phyloP scores from a whole-genome alignment of 2,888 invertebrate species.

The Acheta domesticus region DNA sequence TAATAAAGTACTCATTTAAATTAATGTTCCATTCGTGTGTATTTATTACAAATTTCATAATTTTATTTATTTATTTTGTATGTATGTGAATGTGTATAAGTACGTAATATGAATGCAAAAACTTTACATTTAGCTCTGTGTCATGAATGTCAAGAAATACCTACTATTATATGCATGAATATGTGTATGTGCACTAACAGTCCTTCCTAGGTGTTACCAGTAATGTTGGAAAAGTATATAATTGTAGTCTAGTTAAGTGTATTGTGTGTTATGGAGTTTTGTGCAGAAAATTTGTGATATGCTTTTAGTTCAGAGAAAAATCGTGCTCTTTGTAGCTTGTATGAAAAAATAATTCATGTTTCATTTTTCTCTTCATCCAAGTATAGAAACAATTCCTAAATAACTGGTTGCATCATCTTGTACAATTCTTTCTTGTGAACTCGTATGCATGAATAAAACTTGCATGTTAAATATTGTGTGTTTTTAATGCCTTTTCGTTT shows the following conservation, averaged over 20 bases:
- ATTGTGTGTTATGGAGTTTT: background rate
- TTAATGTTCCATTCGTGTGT: background rate
- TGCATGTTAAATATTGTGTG: background rate
- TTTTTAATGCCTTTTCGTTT: background rate
- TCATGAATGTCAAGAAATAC: background rate
- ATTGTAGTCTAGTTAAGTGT: background rate
- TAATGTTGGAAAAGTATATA: background rate
- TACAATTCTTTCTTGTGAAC: slow-evolving; percentile 6
- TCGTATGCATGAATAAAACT: background rate
- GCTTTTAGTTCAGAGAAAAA: background rate
- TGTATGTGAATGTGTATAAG: background rate
- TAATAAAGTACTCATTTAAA: background rate
- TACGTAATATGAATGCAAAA: background rate
- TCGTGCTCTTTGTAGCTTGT: background rate
- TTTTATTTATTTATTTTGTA: background rate
- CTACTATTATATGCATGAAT: background rate
- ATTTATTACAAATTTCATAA: background rate
- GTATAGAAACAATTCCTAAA: background rate
- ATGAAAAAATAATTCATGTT: background rate
- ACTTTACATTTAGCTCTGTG: too few species aligned
- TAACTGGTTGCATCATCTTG: background rate
- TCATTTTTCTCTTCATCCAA: background rate
- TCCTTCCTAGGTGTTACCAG: background rate
- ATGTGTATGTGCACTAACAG: background rate
- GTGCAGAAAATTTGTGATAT: background rate